Evolutionary conservation across 2,888 invertebrate genomes (phyloP).

Genomic region (Chaetoderma sp.): DNA sequence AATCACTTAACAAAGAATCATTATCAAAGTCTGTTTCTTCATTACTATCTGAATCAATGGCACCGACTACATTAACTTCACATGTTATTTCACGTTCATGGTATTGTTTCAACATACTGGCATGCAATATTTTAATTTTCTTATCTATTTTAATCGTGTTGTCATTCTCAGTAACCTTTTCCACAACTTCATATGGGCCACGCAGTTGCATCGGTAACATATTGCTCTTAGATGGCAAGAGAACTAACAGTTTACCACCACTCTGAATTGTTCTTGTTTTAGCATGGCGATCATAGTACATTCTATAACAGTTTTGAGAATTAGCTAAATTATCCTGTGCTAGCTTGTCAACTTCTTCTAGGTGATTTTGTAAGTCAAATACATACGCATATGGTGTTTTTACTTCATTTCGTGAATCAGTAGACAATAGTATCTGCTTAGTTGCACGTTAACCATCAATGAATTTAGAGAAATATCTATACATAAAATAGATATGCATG

Average conservation of each 20-base stretch:
- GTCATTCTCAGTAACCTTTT: slow-evolving; percentile 17
- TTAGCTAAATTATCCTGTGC: slow-evolving; percentile 24
- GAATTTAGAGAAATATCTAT: no score
- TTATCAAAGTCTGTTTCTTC: neutral
- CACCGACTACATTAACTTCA: neutral
- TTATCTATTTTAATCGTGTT: slow-evolving; percentile 26
- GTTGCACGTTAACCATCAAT: no score
- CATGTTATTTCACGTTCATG: slow-evolving; percentile 9
- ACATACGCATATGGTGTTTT: slow-evolving; percentile 39
- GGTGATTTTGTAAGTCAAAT: slow-evolving; percentile 15
- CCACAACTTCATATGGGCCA: slow-evolving; percentile 29
- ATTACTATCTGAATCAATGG: neutral
- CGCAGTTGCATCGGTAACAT: slow-evolving; percentile 36
- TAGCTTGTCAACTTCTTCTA: slow-evolving; percentile 30
- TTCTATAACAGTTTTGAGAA: slow-evolving; percentile 17
- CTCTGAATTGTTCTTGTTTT: slow-evolving; percentile 28
- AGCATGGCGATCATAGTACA: slow-evolving; percentile 32
- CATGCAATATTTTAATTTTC: slow-evolving; percentile 24
- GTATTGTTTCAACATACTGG: slow-evolving; percentile 29
- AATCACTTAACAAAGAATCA: neutral
- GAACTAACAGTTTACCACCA: slow-evolving; percentile 23
- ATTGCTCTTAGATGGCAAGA: slow-evolving; percentile 31
- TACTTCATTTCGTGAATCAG: slow-evolving; percentile 15
- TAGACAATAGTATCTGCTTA: no score
- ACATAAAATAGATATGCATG: no score